phyloP scores from a whole-genome alignment of 2,888 invertebrate species.

The Trissolcus brochymenae region DNA sequence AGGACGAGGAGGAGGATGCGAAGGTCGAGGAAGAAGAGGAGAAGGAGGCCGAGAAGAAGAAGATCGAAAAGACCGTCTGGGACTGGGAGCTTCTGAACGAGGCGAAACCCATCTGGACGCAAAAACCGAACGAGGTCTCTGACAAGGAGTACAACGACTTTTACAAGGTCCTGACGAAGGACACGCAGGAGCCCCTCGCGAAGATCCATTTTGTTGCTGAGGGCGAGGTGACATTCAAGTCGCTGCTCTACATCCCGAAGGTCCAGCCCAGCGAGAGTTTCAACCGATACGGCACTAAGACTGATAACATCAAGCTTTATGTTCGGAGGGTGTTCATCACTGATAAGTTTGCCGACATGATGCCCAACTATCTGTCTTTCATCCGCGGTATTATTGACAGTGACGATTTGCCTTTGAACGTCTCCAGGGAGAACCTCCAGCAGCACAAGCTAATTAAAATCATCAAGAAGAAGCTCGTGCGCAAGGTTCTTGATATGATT shows the following conservation, averaged over 20 bases:
- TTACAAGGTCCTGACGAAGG: constrained; percentile 96
- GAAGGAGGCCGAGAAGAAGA: constrained; percentile 83
- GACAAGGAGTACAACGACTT: constrained; percentile 96
- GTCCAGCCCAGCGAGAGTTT: constrained; percentile 95
- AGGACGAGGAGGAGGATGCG: constrained; percentile 78
- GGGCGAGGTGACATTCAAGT: constrained; percentile 99
- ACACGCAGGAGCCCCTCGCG: constrained; percentile 87
- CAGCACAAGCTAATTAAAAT: constrained; percentile 99
- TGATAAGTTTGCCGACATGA: constrained; percentile 99
- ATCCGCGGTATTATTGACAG: constrained; percentile 98
- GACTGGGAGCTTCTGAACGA: constrained; percentile 98
- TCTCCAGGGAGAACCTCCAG: constrained; percentile 97
- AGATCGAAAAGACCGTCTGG: constrained; percentile 96
- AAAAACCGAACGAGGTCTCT: constrained; percentile 89
- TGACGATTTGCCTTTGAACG: constrained; percentile 98
- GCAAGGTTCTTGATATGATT: constrained; percentile 98
- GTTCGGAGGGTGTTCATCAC: constrained; percentile 99
- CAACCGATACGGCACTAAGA: constrained; percentile 95
- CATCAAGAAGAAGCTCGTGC: constrained; percentile 98
- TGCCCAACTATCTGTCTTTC: constrained; percentile 98
- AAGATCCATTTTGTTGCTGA: constrained; percentile 98
- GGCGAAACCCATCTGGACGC: constrained; percentile 99
- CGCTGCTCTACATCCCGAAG: constrained; percentile 94
- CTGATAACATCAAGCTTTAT: constrained; percentile 97
- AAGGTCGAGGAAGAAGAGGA: constrained; percentile 84